Conservation (phyloP, 1,140 invertebrate species). For the Thaumatotibia leucotreta region DNA sequence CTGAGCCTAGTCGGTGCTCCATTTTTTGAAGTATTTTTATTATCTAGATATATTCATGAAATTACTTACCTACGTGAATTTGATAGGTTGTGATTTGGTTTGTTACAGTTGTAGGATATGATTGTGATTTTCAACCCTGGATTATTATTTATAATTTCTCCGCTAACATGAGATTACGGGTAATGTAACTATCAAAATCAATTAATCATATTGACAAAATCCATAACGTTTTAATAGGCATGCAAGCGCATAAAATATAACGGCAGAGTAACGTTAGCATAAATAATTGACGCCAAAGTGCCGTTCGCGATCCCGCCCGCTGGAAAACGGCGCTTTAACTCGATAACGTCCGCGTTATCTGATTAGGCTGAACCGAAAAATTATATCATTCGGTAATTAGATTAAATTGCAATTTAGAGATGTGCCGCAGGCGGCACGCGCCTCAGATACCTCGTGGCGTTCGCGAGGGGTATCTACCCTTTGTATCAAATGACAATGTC, state of each 20-base stretch:
- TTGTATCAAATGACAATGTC: not conserved
- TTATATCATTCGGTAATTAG: constrained; percentile 72
- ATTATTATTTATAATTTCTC: too few species aligned
- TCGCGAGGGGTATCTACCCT: not conserved
- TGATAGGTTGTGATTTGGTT: too few species aligned
- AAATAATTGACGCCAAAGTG: constrained; percentile 32
- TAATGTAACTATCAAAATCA: not conserved
- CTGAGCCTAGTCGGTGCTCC: too few species aligned
- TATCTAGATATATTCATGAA: too few species aligned
- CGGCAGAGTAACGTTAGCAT: constrained; percentile 21
- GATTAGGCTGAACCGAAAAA: constrained; percentile 72
- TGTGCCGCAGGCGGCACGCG: constrained; percentile 55
- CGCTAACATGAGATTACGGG: not conserved
- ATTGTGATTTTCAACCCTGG: too few species aligned
- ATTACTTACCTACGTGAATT: too few species aligned
- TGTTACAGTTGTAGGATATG: too few species aligned
- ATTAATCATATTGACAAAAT: not conserved
- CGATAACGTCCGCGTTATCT: constrained; percentile 66
- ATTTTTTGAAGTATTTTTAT: too few species aligned
- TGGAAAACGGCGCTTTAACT: constrained; percentile 57
- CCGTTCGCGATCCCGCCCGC: constrained; percentile 42
- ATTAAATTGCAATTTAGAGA: constrained; percentile 75
- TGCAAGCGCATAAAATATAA: constrained; percentile 25
- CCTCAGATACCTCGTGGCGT: not conserved
- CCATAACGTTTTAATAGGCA: constrained; percentile 24